Base-by-base conservation (phyloP, 2,797 vertebrate species). In the Hirundo rustica region DNA sequence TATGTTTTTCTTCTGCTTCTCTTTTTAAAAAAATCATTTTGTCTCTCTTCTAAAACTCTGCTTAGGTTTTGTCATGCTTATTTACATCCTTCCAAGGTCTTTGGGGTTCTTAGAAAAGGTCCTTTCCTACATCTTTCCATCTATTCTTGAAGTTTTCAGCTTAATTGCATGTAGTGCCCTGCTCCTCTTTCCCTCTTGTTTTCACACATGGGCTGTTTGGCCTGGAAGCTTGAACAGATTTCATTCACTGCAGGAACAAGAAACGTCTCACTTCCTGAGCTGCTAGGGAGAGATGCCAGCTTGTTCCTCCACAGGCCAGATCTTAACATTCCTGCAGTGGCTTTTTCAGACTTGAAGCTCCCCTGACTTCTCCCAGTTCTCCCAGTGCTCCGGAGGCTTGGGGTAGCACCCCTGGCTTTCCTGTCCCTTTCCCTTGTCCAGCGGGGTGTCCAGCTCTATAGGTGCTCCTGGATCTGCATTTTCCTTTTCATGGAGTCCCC, bases 321-420 rank as follows among this genome's bases (percentile, higher is more conserved):
- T 57, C 32, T 40, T 11, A 4, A 3, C 18, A 7, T 16, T 70
- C 22, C 1, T 1, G 4, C 7, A 25, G 85, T 50, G 67, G 12
- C 67, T 26, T 70, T 53, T 34, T 53, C 12, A 20, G 34, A 1
- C 51, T 13, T 19, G 36, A 42, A n/a, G 40, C 23, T 76, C 4
- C 53, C 9, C 53, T 10, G 27, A 1, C 7, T 21, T 27, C n/a
- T 88, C 23, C 30, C 53, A 29, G n/a, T 30, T 89, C 2, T 3
- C 34, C 14, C 34, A 10, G 10, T 5, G 3, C 34, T 40, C 65
- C 0, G 0, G 30, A n/a, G 36, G 30, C 23, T 50, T 36, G 29
- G 2, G 5, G 10, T 5, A 25, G 57, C 3, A 16, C 0, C 1
- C 12, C 13, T 55, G 3, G 1, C n/a, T 89, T 30, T 29, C 34